Base-by-base conservation (phyloP, 2,888 invertebrate genomes). In the Sphecodes monilicornis region DNA sequence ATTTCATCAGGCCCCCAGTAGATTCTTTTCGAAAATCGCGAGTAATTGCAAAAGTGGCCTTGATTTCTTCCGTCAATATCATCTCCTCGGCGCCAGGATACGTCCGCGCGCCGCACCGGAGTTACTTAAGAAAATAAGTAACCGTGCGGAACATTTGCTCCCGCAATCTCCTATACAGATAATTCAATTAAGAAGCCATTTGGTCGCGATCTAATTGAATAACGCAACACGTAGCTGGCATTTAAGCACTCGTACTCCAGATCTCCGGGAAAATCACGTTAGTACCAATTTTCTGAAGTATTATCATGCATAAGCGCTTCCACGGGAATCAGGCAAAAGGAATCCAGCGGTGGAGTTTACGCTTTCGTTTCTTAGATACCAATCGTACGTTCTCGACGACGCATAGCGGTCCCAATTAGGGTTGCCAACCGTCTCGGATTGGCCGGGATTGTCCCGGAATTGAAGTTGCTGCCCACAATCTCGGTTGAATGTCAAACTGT, bases 131-230 rank as follows among this genome's bases (percentile, higher is more conserved):
- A 64, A 66, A 73, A 50, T 39, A 39, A 43, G 5, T n/a, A 26
- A 11, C 26, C 26, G 16, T 16, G 43, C n/a, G 72, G n/a, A 41
- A 43, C 43, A 50, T 46, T 60, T 39, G 57, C 6, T 39, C 18
- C 46, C 36, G 54, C 83, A 41, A 73, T 77, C 69, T 69, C 73
- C 69, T 84, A 29, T 36, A 50, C 41, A 26, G 73, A 76, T 83
- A 77, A 83, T 69, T 84, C 69, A 54, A 76, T 84, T 77, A 54
- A 41, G 16, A 46, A 46, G 50, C 60, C 54, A 39, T 32, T 71
- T 36, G 29, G 78, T 32, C 39, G 39, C 13, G n/a, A 39, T 10
- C 41, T 76, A 77, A 85, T 72, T 70, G 73, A 74, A 75, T 71
- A 85, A 85, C 32, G n/a, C 54, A 43, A 16, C 18, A 18, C 75